Evolutionary conservation across 2,797 vertebrate genomes (phyloP).

Genomic region (Silurus aristotelis): DNA sequence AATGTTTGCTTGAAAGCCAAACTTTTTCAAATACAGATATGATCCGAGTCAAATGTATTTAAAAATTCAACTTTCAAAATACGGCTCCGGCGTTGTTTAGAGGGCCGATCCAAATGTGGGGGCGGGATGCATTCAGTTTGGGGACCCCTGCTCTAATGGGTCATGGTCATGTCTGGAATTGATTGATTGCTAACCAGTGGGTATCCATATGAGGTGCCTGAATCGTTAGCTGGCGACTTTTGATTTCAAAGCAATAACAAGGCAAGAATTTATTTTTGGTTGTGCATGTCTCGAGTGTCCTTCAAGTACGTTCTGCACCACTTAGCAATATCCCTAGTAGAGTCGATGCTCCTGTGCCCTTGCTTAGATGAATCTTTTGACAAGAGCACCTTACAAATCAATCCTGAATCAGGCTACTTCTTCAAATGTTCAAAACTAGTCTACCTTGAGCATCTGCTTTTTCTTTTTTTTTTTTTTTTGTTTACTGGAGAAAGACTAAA

Average conservation of each 20-base stretch:
- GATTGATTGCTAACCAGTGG: no score
- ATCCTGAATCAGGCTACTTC: no score
- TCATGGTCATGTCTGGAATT: background rate
- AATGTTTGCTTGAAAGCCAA: no score
- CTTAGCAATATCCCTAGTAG: background rate
- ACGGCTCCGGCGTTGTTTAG: no score
- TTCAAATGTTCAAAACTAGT: background rate
- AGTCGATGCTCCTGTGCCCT: background rate
- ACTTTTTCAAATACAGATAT: no score
- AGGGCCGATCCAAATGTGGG: background rate
- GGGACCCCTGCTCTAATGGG: background rate
- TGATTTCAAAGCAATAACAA: background rate
- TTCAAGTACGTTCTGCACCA: background rate
- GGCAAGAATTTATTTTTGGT: background rate
- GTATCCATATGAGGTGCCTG: background rate
- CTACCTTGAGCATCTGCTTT: background rate
- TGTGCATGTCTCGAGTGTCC: background rate
- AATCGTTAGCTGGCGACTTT: background rate
- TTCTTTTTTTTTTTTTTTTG: background rate
- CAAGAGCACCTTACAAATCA: background rate
- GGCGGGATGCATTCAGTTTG: no score
- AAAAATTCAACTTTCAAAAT: no score
- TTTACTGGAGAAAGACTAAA: background rate
- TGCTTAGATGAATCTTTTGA: background rate
- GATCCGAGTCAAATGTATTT: no score